Base-by-base conservation (phyloP, 1,140 invertebrate species). In the Drosophila nigromelanica region DNA sequence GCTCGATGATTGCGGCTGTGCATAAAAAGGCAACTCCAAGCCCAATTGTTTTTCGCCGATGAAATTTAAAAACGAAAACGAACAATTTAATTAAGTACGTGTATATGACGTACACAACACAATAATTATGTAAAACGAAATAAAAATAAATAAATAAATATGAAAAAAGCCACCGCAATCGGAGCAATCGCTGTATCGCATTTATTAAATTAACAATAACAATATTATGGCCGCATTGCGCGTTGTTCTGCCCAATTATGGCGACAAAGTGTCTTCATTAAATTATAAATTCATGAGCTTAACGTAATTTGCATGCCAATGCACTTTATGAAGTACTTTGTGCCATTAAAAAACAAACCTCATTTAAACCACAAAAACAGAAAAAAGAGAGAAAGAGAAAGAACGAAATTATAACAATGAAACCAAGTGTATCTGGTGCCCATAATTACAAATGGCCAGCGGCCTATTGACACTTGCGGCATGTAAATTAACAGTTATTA, bases 261-360 rank as follows among this genome's bases (percentile, higher is more conserved):
- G 82, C 83, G 63, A 87, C 83, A 87, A 87, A 87, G 82, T 87
- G 83, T 87, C 82, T 87, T 87, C 82, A 87, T 87, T 87, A 87
- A 89, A 87, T 87, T 87, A 87, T 87, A 87, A 82, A 87, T 87
- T 87, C 82, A 87, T 62, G 79, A 89, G 83, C 82, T 87, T 89
- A 87, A 87, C 82, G 87, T 82, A 73, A 87, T 87, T 87, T 87
- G 82, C 82, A 89, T 86, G 78, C 48, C 82, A 86, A 89, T 89
- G 82, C 71, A 82, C 70, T 82, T 82, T 82, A 87, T 87, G 68
- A 76, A 82, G 83, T 87, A 89, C 83, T 89, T 87, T 87, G 72
- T 67, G 83, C 61, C 80, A 80, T 76, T 78, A 54, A 69, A 40
- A 61, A 47, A 40, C 21, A n/a, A 55, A 45, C 14, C 7, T 33